Evolutionary conservation across 2,113 vertebrate genomes (phyloP).

Genomic region (Anseranas semipalmata): DNA sequence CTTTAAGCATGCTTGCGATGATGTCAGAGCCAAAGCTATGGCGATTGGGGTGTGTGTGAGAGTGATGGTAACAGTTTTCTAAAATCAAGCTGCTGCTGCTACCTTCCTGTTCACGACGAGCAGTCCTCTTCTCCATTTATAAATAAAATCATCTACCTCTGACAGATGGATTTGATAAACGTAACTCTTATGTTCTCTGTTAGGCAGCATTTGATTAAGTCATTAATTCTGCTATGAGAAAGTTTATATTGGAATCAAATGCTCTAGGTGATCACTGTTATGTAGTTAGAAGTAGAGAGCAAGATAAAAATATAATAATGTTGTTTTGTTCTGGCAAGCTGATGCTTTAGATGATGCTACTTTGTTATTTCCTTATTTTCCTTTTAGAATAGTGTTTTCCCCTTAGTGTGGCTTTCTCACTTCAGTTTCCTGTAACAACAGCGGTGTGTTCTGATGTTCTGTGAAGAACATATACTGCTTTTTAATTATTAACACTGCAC

Average conservation of each 20-base stretch:
- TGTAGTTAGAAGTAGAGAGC: not conserved
- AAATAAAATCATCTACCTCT: not conserved
- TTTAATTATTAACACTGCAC: not conserved
- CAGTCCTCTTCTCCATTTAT: not conserved
- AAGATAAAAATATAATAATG: not conserved
- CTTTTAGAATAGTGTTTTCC: not conserved
- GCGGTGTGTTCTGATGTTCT: not conserved
- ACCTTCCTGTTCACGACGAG: not conserved
- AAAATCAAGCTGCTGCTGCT: not conserved
- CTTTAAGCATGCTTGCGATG: not conserved
- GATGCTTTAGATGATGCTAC: not conserved
- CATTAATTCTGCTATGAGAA: not conserved
- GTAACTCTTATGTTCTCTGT: not conserved
- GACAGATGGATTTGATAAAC: not conserved
- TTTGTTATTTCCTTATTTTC: not conserved
- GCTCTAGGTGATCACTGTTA: not conserved
- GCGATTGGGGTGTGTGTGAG: rapidly evolving
- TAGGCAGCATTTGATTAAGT: not conserved
- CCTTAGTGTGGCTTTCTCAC: not conserved
- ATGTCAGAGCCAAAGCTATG: not conserved
- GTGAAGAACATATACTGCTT: not conserved
- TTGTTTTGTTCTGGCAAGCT: not conserved
- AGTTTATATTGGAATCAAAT: not conserved
- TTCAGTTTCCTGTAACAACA: not conserved
- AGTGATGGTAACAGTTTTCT: not conserved